These are phyloP conservation scores for Potamarius usumacintae DNA, from an alignment of 2,113 vertebrate species.

Conservation along the genomic window DNA sequence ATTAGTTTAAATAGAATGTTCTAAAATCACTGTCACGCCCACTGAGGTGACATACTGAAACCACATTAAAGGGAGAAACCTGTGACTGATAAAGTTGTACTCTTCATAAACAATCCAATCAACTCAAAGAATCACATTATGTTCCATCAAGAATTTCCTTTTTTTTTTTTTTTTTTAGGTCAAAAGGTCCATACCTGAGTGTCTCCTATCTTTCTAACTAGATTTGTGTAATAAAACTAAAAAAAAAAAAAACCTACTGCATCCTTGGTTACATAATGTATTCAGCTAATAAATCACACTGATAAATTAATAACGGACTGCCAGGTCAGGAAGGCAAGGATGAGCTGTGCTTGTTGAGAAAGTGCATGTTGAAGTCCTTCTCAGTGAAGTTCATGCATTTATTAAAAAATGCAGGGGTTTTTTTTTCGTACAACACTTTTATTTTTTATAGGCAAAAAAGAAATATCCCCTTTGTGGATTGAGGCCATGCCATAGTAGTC, in stretches of 20 bases:
- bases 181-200: slow-evolving; percentile 14
- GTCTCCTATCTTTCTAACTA: background rate
- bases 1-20: background rate
- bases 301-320: slow-evolving; percentile 43
- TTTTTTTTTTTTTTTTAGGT: background rate
- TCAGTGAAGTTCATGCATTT: background rate
- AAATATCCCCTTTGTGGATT: background rate
- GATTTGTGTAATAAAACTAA: slow-evolving; percentile 20
- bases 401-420: background rate
- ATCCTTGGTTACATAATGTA: slow-evolving; percentile 41
- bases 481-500: background rate
- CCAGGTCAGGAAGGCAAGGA: slow-evolving; percentile 44
- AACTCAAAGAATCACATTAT: background rate
- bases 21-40: background rate
- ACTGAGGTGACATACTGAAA: background rate
- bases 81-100: background rate
- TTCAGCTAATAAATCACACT: slow-evolving; percentile 33
- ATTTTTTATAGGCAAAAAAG: background rate
- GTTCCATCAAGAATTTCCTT: background rate
- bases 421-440: background rate
- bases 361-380: background rate
- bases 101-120: background rate
- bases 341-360: slow-evolving; percentile 36
- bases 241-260: background rate
- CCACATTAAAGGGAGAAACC: background rate